Conservation (phyloP, 1,140 invertebrate genomes). For the Rhopalosiphum maidis region DNA sequence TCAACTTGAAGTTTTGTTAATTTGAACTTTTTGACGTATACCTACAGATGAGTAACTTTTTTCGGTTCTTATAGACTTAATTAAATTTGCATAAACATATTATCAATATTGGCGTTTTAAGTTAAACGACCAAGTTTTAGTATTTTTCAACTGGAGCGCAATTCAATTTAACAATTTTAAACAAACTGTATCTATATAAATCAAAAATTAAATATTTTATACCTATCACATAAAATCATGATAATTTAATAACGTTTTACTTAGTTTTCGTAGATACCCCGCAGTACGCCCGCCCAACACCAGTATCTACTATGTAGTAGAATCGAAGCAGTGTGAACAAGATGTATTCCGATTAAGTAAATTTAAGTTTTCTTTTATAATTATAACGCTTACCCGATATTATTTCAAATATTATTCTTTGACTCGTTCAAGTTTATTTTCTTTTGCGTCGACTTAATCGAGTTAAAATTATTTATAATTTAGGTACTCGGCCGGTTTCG, state of each 20-base stretch:
- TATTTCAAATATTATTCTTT: constrained; percentile 14
- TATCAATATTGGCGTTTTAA: neutral
- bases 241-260: neutral
- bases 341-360: neutral
- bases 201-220: neutral
- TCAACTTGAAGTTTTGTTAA: neutral
- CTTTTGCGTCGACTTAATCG: neutral
- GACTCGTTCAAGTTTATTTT: neutral
- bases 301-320: neutral
- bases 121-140: neutral
- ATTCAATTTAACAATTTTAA: neutral
- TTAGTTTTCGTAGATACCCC: neutral
- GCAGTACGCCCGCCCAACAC: neutral
- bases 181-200: neutral
- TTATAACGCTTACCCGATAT: neutral
- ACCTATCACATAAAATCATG: neutral
- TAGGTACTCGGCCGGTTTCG: neutral
- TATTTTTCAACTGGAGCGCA: neutral
- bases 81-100: neutral
- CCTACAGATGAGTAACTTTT: neutral
- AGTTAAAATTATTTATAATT: neutral
- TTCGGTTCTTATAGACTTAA: neutral
- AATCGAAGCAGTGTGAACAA: neutral
- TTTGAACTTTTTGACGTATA: neutral
- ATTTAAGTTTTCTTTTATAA: neutral